Base-by-base conservation (phyloP, 2,113 vertebrate species). In the Calidris pygmaea region DNA sequence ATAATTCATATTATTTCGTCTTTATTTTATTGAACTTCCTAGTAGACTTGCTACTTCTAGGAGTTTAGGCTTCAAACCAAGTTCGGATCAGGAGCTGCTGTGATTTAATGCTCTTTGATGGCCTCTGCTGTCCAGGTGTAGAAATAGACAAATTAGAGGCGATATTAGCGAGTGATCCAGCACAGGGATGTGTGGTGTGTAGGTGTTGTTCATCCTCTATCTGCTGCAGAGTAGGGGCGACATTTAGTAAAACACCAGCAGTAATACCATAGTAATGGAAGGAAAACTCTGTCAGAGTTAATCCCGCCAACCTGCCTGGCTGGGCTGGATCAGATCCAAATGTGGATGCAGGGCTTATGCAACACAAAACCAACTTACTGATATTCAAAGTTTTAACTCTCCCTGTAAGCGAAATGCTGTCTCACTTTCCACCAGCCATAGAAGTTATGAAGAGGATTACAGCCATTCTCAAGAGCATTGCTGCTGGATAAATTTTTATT, bases 81-180 rank as follows among this genome's bases (percentile, higher is more conserved):
- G 6, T 65, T 75, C 15, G 19, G 5, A 41, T 43, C 32, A 27
- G 22, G 45, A 88, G 14, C 19, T 80, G 52, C 32, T 45, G 14
- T 77, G 10, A n/a, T 90, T 90, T 88, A 73, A 73, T 89, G 71
- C 41, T 88, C 67, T 94, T 85, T 92, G 72, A 95, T 56, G 82
- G 85, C 59, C 35, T 91, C 67, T 90, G 82, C 48, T 91, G 74
- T 75, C 32, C 52, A 68, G 48, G 70, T 67, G 18, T 55, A 72
- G 70, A 87, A 91, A 72, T 20, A 85, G 12, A 53, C 1, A 7
- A 85, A 78, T 39, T 63, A 32, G 29, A 50, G 72, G 13, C 1
- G 1, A 55, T 53, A 52, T 8, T 43, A 48, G 27, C 35, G 47
- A 75, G 39, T 52, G 20, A 77, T 8, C 3, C 39, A 84, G 30